Evolutionary conservation across 2,888 invertebrate genomes (phyloP).

Genomic region (Taenaris catops): DNA sequence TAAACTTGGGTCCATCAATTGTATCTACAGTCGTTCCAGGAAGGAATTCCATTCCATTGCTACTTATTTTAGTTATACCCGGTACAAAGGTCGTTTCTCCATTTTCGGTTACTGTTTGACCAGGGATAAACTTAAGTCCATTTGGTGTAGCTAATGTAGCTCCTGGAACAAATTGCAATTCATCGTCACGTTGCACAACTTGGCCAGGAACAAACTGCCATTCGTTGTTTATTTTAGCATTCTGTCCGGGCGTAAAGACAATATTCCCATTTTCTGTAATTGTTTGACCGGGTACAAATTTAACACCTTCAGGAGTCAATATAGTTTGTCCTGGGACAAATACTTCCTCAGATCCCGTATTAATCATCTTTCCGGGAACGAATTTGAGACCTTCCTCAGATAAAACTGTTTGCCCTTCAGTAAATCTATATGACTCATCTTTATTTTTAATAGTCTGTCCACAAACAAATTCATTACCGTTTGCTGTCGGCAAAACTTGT

Average conservation of each 20-base stretch:
- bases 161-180: slow-evolving; percentile 81
- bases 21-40: slow-evolving; percentile 83
- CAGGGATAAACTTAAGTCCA: slow-evolving; percentile 83
- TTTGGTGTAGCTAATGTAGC: slow-evolving; percentile 82
- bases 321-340: slow-evolving; percentile 83
- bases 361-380: slow-evolving; percentile 78
- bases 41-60: slow-evolving; percentile 69
- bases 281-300: slow-evolving; percentile 83
- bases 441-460: slow-evolving; percentile 82
- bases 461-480: slow-evolving; percentile 80
- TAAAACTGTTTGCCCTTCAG: slow-evolving; percentile 81
- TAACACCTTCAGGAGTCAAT: slow-evolving; percentile 78
- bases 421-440: slow-evolving; percentile 76
- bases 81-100: slow-evolving; percentile 81
- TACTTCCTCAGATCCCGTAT: slow-evolving; percentile 62
- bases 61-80: slow-evolving; percentile 72
- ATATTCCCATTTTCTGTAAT: slow-evolving; percentile 66
- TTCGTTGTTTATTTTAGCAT: slow-evolving; percentile 69
- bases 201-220: slow-evolving; percentile 85
- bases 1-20: slow-evolving; percentile 81
- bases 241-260: slow-evolving; percentile 83
- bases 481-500: slow-evolving; percentile 81
- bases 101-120: slow-evolving; percentile 76
- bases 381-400: slow-evolving; percentile 82
- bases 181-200: slow-evolving; percentile 75